A percentile compares a stretch with the other conserved stretches of the same genome.
phyloP scores from a whole-genome alignment of 2,888 invertebrate species.

The Pammene aurita region DNA sequence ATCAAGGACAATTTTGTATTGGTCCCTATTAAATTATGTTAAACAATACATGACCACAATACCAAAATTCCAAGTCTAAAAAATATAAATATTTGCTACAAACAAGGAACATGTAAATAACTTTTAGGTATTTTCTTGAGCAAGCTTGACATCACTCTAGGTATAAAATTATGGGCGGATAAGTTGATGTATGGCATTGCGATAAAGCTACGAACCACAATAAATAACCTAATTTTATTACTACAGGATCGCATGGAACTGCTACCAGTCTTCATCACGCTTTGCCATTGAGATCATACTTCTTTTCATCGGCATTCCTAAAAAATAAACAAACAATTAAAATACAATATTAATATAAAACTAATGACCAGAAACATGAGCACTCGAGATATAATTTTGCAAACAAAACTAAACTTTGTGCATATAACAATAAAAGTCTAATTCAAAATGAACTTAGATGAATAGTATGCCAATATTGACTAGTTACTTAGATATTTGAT shows the following conservation, averaged over 20 bases:
- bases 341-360: conserved; percentile 29
- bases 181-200: conserved; percentile 29
- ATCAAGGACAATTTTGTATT: conserved; percentile 12
- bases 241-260: conserved; percentile 46
- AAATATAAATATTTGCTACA: not conserved
- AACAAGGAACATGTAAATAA: conserved; percentile 6
- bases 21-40: conserved; percentile 9
- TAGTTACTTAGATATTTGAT: not conserved
- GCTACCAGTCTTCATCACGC: conserved; percentile 59
- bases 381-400: conserved; percentile 1
- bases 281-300: conserved; percentile 73
- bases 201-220: conserved; percentile 28
- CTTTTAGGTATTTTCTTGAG: conserved; percentile 18
- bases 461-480: conserved; percentile 2
- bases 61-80: conserved; percentile 1
- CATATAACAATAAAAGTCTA: not conserved
- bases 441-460: not conserved
- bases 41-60: not conserved
- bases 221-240: conserved; percentile 36
- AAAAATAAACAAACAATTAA: conserved; percentile 51
- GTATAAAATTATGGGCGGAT: conserved; percentile 7
- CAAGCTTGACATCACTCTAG: conserved; percentile 9
- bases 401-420: not conserved
- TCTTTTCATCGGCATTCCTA: conserved; percentile 77
- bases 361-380: conserved; percentile 30